Evolutionary conservation across 2,113 vertebrate species (phyloP), one percentile per base, ranked within the genome.

Genomic region (Daphoenositta chrysoptera): DNA sequence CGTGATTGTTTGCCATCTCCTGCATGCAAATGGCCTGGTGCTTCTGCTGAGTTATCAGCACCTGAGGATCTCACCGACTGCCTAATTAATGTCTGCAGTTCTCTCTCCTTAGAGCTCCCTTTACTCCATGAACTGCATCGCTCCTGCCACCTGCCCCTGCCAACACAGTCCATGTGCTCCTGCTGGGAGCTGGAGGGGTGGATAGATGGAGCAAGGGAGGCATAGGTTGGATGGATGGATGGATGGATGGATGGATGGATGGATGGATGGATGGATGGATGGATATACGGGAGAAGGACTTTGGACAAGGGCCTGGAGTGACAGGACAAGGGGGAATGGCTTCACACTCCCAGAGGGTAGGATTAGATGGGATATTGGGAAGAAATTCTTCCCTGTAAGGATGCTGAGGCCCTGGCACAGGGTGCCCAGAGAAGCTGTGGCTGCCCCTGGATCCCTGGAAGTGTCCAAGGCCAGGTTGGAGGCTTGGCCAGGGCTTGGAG

Each of bases 1-100:
- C 54, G 44, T 1, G 2, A 53, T 60, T 2, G 3, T 6, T 70
- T 71, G 57, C 51, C 45, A 18, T 20, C 77, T 68, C 87, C 61
- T 50, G 76, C 89, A 73, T 61, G 47, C 65, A 73, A 87, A 91
- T 51, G 30, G 18, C 13, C 23, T 0, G 0, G 56, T 33, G 82
- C 35, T 87, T 95, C 53, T 75, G 87, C 80, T 54, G 87, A 82
- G 84, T 89, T 93, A 91, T 45, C 69, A 33, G 84, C 93, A 63
- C 72, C 68, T 37, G 92, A 91, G 77, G 60, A 81, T 81, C 47
- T 39, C 42, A 37, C 58, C 1, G 22, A 31, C 79, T 87, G 83
- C 72, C 64, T 93, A 73, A 94, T 87, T 66, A 91, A 78, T 9
- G 24, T 19, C 81, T 78, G 72, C 51, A 8, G 23, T 6, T 91